Evolutionary conservation across 2,888 invertebrate genomes (phyloP).

Genomic region (Aplocera efformata): DNA sequence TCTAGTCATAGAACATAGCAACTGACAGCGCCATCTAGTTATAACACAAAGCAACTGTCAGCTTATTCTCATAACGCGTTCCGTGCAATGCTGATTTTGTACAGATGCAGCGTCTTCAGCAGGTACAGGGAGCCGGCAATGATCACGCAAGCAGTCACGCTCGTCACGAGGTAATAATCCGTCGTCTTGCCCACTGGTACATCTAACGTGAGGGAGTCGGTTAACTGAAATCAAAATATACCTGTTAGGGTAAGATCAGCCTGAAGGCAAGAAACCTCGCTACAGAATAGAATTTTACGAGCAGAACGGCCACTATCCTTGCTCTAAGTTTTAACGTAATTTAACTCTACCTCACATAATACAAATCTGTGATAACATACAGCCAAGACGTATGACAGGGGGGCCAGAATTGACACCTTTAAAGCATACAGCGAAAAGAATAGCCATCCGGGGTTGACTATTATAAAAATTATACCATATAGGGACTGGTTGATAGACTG

Average conservation of each 20-base stretch:
- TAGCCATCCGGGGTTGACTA: too few species aligned
- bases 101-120: constrained; percentile 33
- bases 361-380: too few species aligned
- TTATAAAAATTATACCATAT: too few species aligned
- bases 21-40: background rate
- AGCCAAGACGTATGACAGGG: too few species aligned
- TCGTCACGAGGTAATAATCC: constrained; percentile 46
- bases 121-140: constrained; percentile 41
- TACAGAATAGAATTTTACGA: background rate
- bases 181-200: constrained; percentile 59
- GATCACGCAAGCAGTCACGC: constrained; percentile 39
- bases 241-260: background rate
- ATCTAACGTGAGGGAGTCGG: constrained; percentile 42
- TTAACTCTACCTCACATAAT: too few species aligned
- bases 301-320: too few species aligned
- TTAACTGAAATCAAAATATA: constrained; percentile 43
- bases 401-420: too few species aligned
- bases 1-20: too few species aligned
- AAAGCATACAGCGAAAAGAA: too few species aligned
- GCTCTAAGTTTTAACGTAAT: too few species aligned
- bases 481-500: too few species aligned
- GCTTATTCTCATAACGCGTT: constrained; percentile 14
- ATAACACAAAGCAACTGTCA: background rate
- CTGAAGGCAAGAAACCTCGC: background rate
- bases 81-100: constrained; percentile 18